These are phyloP conservation scores for Arnoldichthys spilopterus DNA, from an alignment of 2,797 vertebrate genomes.

Conservation along the genomic window DNA sequence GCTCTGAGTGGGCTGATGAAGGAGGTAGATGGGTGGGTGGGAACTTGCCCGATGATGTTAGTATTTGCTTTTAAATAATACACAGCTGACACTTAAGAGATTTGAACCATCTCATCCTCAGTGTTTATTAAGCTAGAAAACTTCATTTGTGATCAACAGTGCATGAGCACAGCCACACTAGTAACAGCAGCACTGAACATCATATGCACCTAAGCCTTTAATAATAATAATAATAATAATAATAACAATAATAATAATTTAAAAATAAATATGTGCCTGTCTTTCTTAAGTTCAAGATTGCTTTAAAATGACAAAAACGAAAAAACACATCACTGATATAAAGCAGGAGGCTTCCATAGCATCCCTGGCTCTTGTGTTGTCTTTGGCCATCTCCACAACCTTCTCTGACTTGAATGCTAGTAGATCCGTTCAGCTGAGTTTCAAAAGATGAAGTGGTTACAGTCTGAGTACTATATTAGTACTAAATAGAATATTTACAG, in stretches of 20 bases:
- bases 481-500: background rate
- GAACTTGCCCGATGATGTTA: constrained; percentile 18
- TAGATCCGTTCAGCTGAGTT: too few species aligned
- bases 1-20: constrained; percentile 5
- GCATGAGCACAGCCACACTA: background rate
- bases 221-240: background rate
- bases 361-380: too few species aligned
- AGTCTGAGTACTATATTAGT: too few species aligned
- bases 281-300: too few species aligned
- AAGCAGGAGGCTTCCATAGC: too few species aligned
- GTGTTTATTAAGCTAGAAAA: background rate
- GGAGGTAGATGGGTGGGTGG: background rate
- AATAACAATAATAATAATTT: too few species aligned
- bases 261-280: background rate
- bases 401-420: background rate
- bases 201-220: background rate
- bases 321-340: background rate
- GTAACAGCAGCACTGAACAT: background rate
- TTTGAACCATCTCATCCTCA: background rate
- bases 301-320: too few species aligned
- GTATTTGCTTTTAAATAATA: constrained; percentile 14
- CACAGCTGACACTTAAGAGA: background rate
- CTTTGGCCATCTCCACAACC: too few species aligned
- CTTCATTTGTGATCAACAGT: background rate
- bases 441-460: background rate